Conservation (phyloP, 2,113 vertebrate species). For the Promerops cafer region DNA sequence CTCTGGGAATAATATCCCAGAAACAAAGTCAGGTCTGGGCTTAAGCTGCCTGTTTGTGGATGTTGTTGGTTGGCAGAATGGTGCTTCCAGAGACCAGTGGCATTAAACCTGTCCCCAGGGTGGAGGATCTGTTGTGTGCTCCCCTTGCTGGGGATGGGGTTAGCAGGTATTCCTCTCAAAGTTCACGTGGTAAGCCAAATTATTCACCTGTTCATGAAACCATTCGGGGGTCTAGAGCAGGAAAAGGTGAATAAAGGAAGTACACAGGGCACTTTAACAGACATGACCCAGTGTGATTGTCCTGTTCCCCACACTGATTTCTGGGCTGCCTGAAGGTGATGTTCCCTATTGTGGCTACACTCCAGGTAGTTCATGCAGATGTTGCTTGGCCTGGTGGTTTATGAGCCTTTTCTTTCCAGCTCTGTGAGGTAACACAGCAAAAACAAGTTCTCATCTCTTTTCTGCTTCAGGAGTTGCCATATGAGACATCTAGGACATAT, state of each 20-base stretch:
- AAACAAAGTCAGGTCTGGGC: neutral
- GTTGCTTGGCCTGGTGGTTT: neutral
- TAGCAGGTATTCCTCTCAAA: neutral
- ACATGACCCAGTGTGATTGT: neutral
- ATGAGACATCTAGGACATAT: neutral
- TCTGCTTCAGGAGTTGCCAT: neutral
- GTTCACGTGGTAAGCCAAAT: rapidly evolving
- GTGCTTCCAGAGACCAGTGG: rapidly evolving
- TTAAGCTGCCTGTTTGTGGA: rapidly evolving
- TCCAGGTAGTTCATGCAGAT: neutral
- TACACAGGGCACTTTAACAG: neutral
- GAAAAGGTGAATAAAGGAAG: neutral
- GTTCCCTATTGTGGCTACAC: neutral
- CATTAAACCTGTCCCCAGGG: rapidly evolving
- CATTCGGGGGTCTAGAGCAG: rapidly evolving
- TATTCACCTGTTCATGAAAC: neutral
- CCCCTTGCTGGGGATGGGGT: too few relatives aligned
- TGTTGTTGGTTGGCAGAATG: neutral
- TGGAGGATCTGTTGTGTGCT: neutral
- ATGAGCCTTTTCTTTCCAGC: neutral
- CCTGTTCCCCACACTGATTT: neutral
- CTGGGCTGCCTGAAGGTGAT: neutral
- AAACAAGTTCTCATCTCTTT: neutral
- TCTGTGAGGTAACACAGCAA: neutral
- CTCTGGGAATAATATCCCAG: neutral